Evolutionary conservation across 2,113 vertebrate genomes (phyloP).

Genomic region (Propithecus coquereli): DNA sequence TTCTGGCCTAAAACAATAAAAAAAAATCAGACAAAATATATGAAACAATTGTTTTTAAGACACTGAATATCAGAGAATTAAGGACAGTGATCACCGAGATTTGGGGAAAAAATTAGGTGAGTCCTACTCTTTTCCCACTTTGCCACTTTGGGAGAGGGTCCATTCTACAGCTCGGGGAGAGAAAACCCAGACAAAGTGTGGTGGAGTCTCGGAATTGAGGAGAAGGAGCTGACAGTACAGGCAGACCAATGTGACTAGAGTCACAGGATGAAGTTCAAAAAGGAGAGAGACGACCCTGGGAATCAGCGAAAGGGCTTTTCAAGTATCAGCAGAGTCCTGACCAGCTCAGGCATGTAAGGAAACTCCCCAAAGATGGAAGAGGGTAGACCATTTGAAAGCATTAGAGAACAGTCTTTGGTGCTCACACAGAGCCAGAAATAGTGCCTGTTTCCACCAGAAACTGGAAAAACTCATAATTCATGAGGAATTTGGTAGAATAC

Average conservation of each 20-base stretch:
- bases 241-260: not conserved
- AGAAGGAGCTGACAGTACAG: not conserved
- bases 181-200: not conserved
- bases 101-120: not conserved
- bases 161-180: not conserved
- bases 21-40: not conserved
- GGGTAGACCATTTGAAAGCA: not conserved
- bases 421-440: not conserved
- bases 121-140: not conserved
- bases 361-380: not conserved
- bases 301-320: not conserved
- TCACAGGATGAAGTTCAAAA: not conserved
- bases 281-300: not conserved
- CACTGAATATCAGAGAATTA: not conserved
- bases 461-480: not conserved
- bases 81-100: not conserved
- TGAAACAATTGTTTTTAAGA: not conserved
- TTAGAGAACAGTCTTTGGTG: not conserved
- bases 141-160: not conserved
- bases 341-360: not conserved
- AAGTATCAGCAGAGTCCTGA: not conserved
- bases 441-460: not conserved
- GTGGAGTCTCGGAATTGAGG: not conserved
- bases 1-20: not conserved
- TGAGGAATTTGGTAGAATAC: not conserved